These are phyloP conservation scores for Pseudopipra pipra DNA, from an alignment of 2,113 vertebrate genomes.

Conservation along the genomic window DNA sequence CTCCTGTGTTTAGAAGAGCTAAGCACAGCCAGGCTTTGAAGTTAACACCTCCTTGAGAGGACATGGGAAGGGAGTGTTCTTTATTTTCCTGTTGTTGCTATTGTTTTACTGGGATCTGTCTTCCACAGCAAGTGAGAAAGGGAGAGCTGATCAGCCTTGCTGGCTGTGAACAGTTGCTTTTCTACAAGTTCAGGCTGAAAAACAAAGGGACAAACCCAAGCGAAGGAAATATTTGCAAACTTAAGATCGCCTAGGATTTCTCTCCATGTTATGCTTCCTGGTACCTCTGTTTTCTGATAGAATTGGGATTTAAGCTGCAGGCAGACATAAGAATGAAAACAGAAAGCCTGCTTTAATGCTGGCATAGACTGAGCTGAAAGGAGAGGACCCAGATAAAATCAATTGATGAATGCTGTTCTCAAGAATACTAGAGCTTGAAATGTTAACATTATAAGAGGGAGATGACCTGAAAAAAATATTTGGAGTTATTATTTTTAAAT, in stretches of 20 bases:
- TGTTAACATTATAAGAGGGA: not conserved
- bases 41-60: conserved; percentile 49
- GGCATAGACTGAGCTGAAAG: not conserved
- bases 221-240: not conserved
- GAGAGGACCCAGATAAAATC: not conserved
- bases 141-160: not conserved
- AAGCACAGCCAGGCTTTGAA: conserved; percentile 4
- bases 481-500: not conserved
- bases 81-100: conserved; percentile 49
- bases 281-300: not conserved
- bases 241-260: not conserved
- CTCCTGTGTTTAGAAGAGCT: not conserved
- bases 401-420: not conserved
- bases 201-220: not conserved
- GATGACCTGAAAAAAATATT: not conserved
- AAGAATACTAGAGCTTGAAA: not conserved
- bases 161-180: not conserved
- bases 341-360: not conserved
- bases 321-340: not conserved
- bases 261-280: not conserved
- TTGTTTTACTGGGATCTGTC: conserved; percentile 42
- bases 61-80: conserved; percentile 51
- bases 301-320: not conserved
- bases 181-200: not conserved
- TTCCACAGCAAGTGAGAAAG: not conserved